These are phyloP conservation scores for Synergus laeviventris DNA, from an alignment of 2,888 invertebrate genomes.

Conservation along the genomic window DNA sequence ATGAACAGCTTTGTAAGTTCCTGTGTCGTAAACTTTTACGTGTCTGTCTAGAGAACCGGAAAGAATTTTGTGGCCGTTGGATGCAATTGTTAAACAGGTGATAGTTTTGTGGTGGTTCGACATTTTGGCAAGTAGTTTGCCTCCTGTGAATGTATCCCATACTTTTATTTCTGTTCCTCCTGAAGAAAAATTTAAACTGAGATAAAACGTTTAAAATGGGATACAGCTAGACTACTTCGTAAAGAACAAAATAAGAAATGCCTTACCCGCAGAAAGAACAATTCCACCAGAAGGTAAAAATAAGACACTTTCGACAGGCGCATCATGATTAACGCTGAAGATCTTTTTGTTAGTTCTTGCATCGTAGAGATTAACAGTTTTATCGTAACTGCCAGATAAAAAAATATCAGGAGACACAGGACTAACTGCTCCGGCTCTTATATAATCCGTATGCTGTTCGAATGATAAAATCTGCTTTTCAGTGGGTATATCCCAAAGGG, in stretches of 20 bases:
- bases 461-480: constrained; percentile 85
- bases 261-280: constrained; percentile 89
- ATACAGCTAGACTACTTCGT: neutral
- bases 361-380: constrained; percentile 92
- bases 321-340: constrained; percentile 88
- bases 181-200: constrained; percentile 57
- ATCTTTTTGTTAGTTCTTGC: constrained; percentile 84
- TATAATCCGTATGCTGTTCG: constrained; percentile 86
- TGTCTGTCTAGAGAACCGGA: constrained; percentile 95
- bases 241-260: neutral
- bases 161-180: constrained; percentile 93
- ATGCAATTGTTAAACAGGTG: constrained; percentile 89
- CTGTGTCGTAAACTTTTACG: constrained; percentile 93
- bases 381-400: constrained; percentile 93
- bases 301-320: constrained; percentile 92
- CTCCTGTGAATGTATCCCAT: constrained; percentile 95
- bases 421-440: constrained; percentile 89
- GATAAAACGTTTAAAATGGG: constrained; percentile 3
- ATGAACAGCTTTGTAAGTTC: constrained; percentile 91
- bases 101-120: constrained; percentile 97
- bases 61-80: constrained; percentile 88
- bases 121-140: constrained; percentile 88
- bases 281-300: constrained; percentile 94
- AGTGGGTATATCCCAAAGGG: constrained; percentile 94
- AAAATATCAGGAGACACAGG: constrained; percentile 86